Evolutionary conservation across 2,797 vertebrate genomes (phyloP).

Genomic region (Micromesistius poutassou): DNA sequence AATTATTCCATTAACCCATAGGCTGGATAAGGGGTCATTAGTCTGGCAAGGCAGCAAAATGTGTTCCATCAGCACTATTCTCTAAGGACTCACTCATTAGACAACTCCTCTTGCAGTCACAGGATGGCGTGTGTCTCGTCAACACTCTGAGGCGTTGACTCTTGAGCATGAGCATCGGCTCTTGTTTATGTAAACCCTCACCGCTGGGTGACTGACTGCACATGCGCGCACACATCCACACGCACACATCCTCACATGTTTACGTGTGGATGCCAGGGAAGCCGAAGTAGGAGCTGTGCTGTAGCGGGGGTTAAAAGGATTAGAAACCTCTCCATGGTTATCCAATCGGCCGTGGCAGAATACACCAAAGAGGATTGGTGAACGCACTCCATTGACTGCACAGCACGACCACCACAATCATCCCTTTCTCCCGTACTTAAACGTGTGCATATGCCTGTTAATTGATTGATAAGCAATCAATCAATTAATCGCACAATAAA

Average conservation of each 20-base stretch:
- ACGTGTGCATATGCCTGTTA: too few relatives aligned
- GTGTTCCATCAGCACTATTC: not conserved
- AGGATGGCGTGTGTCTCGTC: not conserved
- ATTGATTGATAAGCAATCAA: too few relatives aligned
- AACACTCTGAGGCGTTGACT: not conserved
- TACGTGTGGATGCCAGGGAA: constrained; percentile 3
- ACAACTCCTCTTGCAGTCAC: not conserved
- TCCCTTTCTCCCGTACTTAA: constrained; percentile 18
- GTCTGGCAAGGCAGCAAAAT: not conserved
- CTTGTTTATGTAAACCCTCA: not conserved
- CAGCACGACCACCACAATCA: constrained; percentile 4
- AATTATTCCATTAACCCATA: not conserved
- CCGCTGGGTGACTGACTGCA: not conserved
- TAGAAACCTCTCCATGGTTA: constrained; percentile 45
- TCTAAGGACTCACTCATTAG: not conserved
- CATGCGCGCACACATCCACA: not conserved
- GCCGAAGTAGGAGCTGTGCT: constrained; percentile 1
- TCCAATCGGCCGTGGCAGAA: constrained; percentile 55
- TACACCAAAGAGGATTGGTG: constrained; percentile 44
- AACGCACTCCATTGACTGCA: constrained; percentile 35
- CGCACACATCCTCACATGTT: not conserved
- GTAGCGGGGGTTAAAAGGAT: constrained; percentile 57
- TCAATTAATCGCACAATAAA: too few relatives aligned
- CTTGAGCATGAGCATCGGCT: not conserved
- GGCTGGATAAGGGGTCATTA: not conserved